Evolutionary conservation across 2,797 vertebrate species (phyloP).

Genomic region (Cetoscarus ocellatus): DNA sequence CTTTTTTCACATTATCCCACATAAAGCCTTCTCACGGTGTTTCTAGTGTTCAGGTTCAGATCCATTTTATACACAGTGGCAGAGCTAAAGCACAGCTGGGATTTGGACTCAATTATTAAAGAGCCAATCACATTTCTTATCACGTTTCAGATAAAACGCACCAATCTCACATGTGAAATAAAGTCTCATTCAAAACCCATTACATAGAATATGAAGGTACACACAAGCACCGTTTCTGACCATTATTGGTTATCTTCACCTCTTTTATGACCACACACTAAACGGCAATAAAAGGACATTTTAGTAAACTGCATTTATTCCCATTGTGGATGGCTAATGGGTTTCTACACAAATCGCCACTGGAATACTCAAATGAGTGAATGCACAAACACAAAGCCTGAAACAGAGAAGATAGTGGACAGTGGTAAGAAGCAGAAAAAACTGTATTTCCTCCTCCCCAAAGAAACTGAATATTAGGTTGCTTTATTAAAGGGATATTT

Average conservation of each 20-base stretch:
- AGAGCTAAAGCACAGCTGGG: neutral
- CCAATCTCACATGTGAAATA: neutral
- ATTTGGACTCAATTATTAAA: neutral
- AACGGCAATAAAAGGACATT: neutral
- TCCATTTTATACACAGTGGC: neutral
- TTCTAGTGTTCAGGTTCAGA: neutral
- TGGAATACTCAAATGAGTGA: neutral
- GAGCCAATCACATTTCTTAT: neutral
- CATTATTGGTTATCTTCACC: neutral
- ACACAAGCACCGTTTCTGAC: neutral
- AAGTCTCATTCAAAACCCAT: neutral
- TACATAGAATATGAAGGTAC: neutral
- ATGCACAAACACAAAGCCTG: neutral
- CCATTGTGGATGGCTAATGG: neutral
- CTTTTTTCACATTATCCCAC: neutral
- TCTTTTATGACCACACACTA: neutral
- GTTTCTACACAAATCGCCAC: neutral
- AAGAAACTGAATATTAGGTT: no score
- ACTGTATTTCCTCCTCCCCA: no score
- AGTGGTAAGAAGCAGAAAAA: no score
- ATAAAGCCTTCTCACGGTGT: neutral
- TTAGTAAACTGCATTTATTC: neutral
- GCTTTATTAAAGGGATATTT: no score
- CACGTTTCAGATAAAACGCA: neutral
- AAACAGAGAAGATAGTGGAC: no score